A percentile compares a stretch with the other conserved stretches of the same genome.
phyloP scores from a whole-genome alignment of 2,113 vertebrate species.

The Albula glossodonta region DNA sequence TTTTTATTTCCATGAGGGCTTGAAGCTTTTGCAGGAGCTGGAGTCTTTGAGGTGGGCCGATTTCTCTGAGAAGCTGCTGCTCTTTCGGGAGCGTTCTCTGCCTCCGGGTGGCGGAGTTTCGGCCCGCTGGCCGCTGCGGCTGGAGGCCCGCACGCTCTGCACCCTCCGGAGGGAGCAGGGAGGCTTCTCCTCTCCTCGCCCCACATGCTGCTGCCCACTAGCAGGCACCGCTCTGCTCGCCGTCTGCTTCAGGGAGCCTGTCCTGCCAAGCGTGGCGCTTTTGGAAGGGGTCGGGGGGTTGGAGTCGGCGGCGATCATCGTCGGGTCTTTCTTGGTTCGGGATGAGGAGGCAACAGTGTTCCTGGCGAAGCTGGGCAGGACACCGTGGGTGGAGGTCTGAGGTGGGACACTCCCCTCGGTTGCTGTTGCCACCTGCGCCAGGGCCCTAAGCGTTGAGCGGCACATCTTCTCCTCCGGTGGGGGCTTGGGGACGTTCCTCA shows the following conservation, averaged over 20 bases:
- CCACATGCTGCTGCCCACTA: conserved; percentile 59
- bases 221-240: conserved; percentile 51
- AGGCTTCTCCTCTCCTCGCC: conserved; percentile 64
- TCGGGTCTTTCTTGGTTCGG: conserved; percentile 72
- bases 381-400: conserved; percentile 41
- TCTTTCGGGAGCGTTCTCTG: conserved; percentile 59
- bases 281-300: conserved; percentile 63
- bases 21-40: conserved; percentile 65
- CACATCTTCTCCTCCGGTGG: conserved; percentile 83
- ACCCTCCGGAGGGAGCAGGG: conserved; percentile 70
- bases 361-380: conserved; percentile 83
- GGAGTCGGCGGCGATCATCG: conserved; percentile 23
- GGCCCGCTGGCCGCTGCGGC: conserved; percentile 58
- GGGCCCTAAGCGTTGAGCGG: conserved; percentile 73
- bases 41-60: conserved; percentile 68
- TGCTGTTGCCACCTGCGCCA: conserved; percentile 54
- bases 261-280: conserved; percentile 64
- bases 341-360: conserved; percentile 90
- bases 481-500: conserved; percentile 75
- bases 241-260: conserved; percentile 70
- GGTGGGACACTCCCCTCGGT: conserved; percentile 61
- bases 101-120: conserved; percentile 51
- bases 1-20: conserved; percentile 79
- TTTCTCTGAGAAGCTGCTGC: conserved; percentile 70
- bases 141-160: conserved; percentile 72